Evolutionary conservation across 2,113 vertebrate species (phyloP).

Genomic region (Mixornis gularis): DNA sequence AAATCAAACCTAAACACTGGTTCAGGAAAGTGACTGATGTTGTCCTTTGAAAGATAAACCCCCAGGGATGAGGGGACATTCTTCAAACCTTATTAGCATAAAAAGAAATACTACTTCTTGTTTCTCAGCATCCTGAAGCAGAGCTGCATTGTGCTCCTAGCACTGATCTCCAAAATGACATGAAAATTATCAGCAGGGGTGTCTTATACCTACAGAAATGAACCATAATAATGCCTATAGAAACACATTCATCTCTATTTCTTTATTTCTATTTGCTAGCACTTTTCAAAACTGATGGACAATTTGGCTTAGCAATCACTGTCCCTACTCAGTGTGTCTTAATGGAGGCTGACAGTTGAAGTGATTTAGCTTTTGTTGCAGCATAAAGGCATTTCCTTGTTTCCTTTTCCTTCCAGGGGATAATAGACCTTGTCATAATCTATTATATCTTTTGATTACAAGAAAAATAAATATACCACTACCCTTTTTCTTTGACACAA

Average conservation of each 20-base stretch:
- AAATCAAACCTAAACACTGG: not conserved
- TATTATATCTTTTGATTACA: slow-evolving; percentile 6
- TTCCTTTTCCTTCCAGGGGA: slow-evolving; percentile 36
- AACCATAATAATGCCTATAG: not conserved
- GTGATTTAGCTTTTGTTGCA: slow-evolving; percentile 24
- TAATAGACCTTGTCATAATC: slow-evolving; percentile 54
- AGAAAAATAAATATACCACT: not conserved
- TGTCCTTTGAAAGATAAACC: not conserved
- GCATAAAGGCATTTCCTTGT: not conserved
- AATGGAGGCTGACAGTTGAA: slow-evolving; percentile 17
- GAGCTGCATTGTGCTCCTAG: not conserved
- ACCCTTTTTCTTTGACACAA: not conserved
- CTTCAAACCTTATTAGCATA: not conserved
- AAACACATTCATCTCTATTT: not conserved
- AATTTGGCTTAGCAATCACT: not conserved
- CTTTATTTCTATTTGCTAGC: not conserved
- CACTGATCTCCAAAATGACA: not conserved
- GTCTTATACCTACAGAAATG: not conserved
- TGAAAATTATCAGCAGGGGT: not conserved
- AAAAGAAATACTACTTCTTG: not conserved
- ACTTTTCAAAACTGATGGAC: not conserved
- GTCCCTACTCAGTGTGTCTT: not conserved
- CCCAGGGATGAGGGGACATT: not conserved
- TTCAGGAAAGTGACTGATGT: not conserved
- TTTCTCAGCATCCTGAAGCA: not conserved